Percentiles rank a stretch among this genome's conserved stretches.
Conservation (phyloP, 1,140 invertebrate genomes). For the Heterodera schachtii region DNA sequence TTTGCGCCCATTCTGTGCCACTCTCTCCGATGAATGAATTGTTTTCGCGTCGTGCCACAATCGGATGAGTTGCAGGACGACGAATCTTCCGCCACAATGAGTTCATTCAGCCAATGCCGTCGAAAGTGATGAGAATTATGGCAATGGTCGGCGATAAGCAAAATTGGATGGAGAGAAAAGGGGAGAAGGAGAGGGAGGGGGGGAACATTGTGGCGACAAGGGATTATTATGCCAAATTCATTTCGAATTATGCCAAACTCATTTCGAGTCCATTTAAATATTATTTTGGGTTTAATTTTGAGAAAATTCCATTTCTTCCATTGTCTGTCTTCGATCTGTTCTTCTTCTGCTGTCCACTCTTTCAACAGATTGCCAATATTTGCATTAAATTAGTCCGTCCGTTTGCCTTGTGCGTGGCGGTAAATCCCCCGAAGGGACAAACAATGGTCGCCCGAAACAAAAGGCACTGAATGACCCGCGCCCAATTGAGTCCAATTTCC, state of each 20-base stretch:
- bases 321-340: too few species aligned
- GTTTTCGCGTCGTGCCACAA: conserved; percentile 3
- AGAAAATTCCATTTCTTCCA: too few species aligned
- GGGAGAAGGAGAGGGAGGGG: too few species aligned
- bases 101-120: neutral
- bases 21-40: conserved; percentile 3
- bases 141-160: conserved; percentile 2
- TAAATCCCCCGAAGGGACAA: conserved; percentile 8
- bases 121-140: neutral
- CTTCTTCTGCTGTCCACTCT: too few species aligned
- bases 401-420: neutral
- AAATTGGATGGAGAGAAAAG: conserved; percentile 1
- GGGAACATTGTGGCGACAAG: neutral
- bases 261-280: too few species aligned
- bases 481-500: neutral
- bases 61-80: conserved; percentile 7
- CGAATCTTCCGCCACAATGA: conserved; percentile 10
- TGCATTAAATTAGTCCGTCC: conserved; percentile 5
- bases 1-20: neutral
- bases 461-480: neutral
- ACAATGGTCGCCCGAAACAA: neutral
- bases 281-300: too few species aligned
- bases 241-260: too few species aligned
- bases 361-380: neutral
- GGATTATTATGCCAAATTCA: too few species aligned